Evolutionary conservation across 2,888 invertebrate species (phyloP).

Genomic region (Rotaria socialis): DNA sequence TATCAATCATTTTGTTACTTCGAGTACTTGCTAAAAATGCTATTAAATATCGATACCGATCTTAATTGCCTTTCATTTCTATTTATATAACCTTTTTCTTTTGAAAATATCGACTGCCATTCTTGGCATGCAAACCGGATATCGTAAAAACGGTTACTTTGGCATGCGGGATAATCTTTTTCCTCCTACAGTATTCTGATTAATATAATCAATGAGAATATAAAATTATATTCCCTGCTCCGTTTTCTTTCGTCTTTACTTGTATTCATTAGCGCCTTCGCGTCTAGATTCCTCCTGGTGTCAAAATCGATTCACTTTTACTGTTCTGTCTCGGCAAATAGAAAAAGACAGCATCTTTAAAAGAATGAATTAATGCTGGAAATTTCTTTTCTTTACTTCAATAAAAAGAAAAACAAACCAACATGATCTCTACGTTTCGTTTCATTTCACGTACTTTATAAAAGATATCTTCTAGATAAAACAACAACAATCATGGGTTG

Average conservation of each 20-base stretch:
- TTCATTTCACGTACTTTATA: background rate
- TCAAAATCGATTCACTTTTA: background rate
- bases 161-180: background rate
- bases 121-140: background rate
- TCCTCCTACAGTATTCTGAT: background rate
- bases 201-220: slow-evolving; percentile 18
- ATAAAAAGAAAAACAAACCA: too few relatives aligned
- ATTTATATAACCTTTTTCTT: background rate
- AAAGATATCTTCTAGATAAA: background rate
- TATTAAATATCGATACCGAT: background rate
- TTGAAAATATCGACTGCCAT: background rate
- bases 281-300: background rate
- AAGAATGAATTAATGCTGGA: too few relatives aligned
- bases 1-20: too few relatives aligned
- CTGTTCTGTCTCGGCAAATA: background rate
- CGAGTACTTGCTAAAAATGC: background rate
- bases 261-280: background rate
- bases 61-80: background rate
- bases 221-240: background rate
- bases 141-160: background rate
- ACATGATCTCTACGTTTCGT: background rate
- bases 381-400: too few relatives aligned
- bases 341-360: too few relatives aligned
- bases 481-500: background rate
- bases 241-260: background rate